Percentiles rank a stretch among this genome's conserved stretches.
Evolutionary conservation across 2,113 vertebrate species (phyloP).

Genomic region (Heterocephalus glaber): DNA sequence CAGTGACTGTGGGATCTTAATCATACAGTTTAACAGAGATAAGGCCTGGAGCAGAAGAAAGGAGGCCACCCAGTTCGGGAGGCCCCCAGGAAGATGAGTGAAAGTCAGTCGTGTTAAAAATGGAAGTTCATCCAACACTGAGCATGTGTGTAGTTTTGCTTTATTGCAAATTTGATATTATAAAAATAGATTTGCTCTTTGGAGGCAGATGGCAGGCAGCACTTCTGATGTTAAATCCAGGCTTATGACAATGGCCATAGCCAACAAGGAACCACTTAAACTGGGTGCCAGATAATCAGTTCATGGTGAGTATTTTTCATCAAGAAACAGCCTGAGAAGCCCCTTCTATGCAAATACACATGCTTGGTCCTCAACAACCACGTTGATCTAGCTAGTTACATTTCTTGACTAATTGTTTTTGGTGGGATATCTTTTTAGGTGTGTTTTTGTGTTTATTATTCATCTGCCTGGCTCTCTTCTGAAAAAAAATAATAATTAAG

Average conservation of each 20-base stretch:
- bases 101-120: conserved; percentile 68
- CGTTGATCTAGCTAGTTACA: not conserved
- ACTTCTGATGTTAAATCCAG: conserved; percentile 55
- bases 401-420: not conserved
- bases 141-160: conserved; percentile 60
- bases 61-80: conserved; percentile 65
- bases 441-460: not conserved
- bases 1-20: conserved; percentile 82
- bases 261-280: not conserved
- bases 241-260: conserved; percentile 2
- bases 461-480: not conserved
- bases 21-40: conserved; percentile 82
- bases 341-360: not conserved
- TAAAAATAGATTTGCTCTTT: conserved; percentile 70
- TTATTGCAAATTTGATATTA: conserved; percentile 45
- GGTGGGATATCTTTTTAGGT: not conserved
- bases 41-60: conserved; percentile 75
- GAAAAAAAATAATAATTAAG: conserved; percentile 23
- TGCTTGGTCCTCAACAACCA: not conserved
- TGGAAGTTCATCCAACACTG: conserved; percentile 61
- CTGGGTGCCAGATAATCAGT: not conserved
- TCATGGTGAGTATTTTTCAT: not conserved
- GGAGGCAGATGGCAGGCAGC: conserved; percentile 62
- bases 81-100: conserved; percentile 37
- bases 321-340: not conserved